Conservation (phyloP, 2,113 vertebrate species). For the Dasypus novemcinctus region DNA sequence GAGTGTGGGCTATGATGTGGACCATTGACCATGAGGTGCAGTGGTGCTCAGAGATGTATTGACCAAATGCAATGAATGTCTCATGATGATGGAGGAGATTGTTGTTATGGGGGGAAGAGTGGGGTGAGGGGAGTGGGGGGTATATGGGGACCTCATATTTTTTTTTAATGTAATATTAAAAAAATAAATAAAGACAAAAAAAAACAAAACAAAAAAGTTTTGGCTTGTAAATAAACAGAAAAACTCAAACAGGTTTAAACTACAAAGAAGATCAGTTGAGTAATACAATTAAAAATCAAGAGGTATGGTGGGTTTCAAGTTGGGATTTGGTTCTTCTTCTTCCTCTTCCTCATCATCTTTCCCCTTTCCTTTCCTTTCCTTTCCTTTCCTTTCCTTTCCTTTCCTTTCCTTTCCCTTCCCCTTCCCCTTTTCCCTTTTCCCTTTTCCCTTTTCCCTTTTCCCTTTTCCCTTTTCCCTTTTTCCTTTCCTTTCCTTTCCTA, state of each 20-base stretch:
- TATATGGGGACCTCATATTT: too few species aligned
- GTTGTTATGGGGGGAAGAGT: too few species aligned
- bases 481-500: neutral
- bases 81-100: too few species aligned
- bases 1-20: too few species aligned
- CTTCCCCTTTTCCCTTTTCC: neutral
- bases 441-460: neutral
- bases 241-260: neutral
- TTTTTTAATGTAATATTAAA: too few species aligned
- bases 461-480: neutral
- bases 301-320: neutral
- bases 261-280: neutral
- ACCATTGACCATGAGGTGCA: too few species aligned
- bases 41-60: too few species aligned
- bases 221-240: neutral
- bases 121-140: too few species aligned
- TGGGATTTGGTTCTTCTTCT: neutral
- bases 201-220: too few species aligned
- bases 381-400: neutral
- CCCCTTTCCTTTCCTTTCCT: neutral
- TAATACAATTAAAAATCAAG: neutral
- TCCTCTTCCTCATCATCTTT: neutral
- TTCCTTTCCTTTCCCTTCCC: neutral
- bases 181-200: too few species aligned
- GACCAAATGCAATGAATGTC: too few species aligned